These are phyloP conservation scores for Sorex araneus DNA, from an alignment of 2,113 vertebrate species.

Conservation along the genomic window DNA sequence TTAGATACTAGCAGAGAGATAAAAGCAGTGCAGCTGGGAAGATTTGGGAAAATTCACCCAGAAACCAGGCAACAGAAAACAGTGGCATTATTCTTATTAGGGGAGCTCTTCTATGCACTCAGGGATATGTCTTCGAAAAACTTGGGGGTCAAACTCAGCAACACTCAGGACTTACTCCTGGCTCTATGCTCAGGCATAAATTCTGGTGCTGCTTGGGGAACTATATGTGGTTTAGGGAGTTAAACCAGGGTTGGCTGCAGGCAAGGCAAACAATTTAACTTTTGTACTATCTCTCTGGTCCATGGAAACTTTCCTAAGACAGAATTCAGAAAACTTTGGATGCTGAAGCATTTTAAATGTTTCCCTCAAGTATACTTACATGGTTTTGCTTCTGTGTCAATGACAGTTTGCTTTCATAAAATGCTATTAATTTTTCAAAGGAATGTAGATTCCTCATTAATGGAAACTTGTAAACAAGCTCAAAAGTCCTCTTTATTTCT, in stretches of 20 bases:
- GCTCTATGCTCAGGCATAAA: too few species aligned
- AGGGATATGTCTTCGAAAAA: too few species aligned
- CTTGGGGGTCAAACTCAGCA: too few species aligned
- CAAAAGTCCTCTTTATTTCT: not conserved
- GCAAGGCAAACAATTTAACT: too few species aligned
- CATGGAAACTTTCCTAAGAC: conserved; percentile 39
- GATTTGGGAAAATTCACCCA: not conserved
- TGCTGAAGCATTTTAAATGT: conserved; percentile 60
- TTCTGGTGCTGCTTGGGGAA: too few species aligned
- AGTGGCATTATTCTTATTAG: not conserved
- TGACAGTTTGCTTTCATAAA: conserved; percentile 31
- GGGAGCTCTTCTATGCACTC: too few species aligned
- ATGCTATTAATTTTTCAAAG: conserved; percentile 64
- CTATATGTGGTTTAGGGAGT: too few species aligned
- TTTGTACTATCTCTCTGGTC: too few species aligned
- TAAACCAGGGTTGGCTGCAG: too few species aligned
- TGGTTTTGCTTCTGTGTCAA: conserved; percentile 39
- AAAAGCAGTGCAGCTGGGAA: not conserved
- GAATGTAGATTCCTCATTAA: conserved; percentile 36
- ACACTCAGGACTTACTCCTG: too few species aligned
- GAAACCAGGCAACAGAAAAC: not conserved
- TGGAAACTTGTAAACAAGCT: not conserved
- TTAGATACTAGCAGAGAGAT: not conserved
- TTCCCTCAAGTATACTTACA: not conserved
- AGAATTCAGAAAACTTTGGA: conserved; percentile 45